Base-by-base conservation (phyloP, 2,113 vertebrate species). In the Prunella fulvescens region DNA sequence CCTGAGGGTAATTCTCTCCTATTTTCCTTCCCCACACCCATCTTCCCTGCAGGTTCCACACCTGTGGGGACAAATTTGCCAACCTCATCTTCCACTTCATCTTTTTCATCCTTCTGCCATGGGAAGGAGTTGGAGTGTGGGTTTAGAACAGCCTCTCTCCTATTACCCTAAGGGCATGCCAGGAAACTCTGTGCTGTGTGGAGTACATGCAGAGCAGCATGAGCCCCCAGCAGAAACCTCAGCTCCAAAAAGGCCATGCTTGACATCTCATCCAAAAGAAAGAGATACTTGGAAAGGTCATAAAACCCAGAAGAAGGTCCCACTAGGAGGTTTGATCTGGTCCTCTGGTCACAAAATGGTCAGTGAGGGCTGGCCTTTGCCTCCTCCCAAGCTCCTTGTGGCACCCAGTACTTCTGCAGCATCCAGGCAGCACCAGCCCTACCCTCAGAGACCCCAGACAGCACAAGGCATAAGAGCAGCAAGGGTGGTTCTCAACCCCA, bases 401-500 rank as follows among this genome's bases (percentile, higher is more conserved):
- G 23, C 13, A 83, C 10, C 6, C 16, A 15, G 16, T 19, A 19
- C 2, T 45, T 71, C 35, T 76, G 22, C 35, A 90, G 48, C 53
- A 48, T 26, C 39, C 73, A 23, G 16, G 9, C 14, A 73, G 33
- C 12, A 31, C 20, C 42, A 37, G 8, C 9, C 8, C 15, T 65
- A 35, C 3, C 9, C 23, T 54, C 8, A 47, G 7, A 33, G 11
- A 1, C 20, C 3, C 17, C 24, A 53, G 16, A 29, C 5, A 48
- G 10, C 2, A 2, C 6, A 54, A 14, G 8, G 6, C 26, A 56
- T 8, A 61, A 26, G 20, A 92, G 3, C 5, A 70, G 3, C 12
- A 48, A 57, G 14, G 9, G 5, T 3, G 2, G 9, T 24, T 88
- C n/a, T 48, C 22, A 86, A 26, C 9, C 3, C 0, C 0, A 29